Conservation (phyloP, 2,797 vertebrate species). For the Lagodon rhomboides region DNA sequence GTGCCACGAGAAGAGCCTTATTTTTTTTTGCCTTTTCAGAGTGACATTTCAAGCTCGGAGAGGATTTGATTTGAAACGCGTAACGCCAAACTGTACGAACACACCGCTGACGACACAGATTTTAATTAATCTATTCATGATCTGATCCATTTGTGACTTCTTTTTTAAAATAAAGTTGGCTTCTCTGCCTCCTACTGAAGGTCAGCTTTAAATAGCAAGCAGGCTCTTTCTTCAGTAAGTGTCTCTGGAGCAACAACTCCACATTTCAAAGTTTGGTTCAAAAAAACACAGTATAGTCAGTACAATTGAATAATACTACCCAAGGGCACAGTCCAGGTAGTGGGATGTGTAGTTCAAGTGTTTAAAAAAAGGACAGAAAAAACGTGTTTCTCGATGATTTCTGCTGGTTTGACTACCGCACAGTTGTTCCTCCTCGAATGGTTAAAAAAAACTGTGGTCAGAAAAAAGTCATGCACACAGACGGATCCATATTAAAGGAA, state of each 20-base stretch:
- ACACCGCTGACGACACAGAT: background rate
- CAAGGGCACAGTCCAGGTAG: background rate
- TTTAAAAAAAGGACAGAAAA: too few species aligned
- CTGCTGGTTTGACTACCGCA: background rate
- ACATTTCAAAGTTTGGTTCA: background rate
- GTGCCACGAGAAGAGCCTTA: conserved; percentile 14
- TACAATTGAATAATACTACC: background rate
- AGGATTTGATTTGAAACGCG: background rate
- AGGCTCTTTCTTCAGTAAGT: background rate
- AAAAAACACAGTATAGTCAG: background rate
- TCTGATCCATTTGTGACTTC: too few species aligned
- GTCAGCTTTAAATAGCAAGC: background rate
- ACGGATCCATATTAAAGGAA: background rate
- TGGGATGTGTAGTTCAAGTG: background rate
- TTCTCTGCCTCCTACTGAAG: background rate
- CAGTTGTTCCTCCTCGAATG: too few species aligned
- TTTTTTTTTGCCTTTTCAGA: conserved; percentile 7
- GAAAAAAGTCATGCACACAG: background rate
- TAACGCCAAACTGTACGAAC: too few species aligned
- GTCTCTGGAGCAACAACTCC: background rate
- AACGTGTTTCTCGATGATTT: too few species aligned
- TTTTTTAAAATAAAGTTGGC: background rate
- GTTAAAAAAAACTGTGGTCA: background rate
- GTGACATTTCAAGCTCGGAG: background rate
- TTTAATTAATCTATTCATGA: background rate